Percentiles rank a stretch among this genome's conserved stretches.
Conservation (phyloP, 2,113 vertebrate genomes). For the Anoplopoma fimbria region DNA sequence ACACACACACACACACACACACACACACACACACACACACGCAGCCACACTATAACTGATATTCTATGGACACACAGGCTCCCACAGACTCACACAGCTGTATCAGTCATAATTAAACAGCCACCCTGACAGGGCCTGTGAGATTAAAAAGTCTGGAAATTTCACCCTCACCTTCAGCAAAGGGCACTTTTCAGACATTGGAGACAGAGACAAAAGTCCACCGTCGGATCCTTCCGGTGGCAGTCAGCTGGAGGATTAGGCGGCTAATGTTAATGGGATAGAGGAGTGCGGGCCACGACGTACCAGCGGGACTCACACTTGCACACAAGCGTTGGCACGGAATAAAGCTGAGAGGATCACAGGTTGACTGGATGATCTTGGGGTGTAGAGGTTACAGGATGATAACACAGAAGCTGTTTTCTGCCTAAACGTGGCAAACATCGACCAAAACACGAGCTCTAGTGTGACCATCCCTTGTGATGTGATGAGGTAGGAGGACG, state of each 20-base stretch:
- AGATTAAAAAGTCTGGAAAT: slow-evolving; percentile 77
- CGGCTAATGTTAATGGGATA: slow-evolving; percentile 59
- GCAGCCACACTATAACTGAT: slow-evolving; percentile 21
- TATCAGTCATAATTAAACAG: slow-evolving; percentile 79
- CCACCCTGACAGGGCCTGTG: slow-evolving; percentile 62
- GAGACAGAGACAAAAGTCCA: slow-evolving; percentile 46
- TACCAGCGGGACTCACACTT: slow-evolving; percentile 12
- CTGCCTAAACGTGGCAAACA: background rate
- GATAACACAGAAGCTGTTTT: slow-evolving; percentile 16
- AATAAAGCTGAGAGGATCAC: slow-evolving; percentile 12
- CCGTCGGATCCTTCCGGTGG: slow-evolving; percentile 45
- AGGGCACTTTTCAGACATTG: slow-evolving; percentile 68
- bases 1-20: slow-evolving; percentile 4
- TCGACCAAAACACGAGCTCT: background rate
- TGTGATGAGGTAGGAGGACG: background rate
- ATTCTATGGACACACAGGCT: slow-evolving; percentile 28
- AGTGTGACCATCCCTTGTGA: background rate
- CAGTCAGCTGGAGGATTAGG: slow-evolving; percentile 55
- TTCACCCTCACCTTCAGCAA: slow-evolving; percentile 74
- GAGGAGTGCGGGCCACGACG: slow-evolving; percentile 21
- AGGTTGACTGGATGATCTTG: slow-evolving; percentile 10
- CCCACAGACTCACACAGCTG: slow-evolving; percentile 21
- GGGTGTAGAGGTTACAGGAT: background rate
- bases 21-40: slow-evolving; percentile 8
- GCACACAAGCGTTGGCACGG: slow-evolving; percentile 15